These are phyloP conservation scores for Porites lutea DNA, from an alignment of 64 coral and sea anemone species.

Conservation along the genomic window DNA sequence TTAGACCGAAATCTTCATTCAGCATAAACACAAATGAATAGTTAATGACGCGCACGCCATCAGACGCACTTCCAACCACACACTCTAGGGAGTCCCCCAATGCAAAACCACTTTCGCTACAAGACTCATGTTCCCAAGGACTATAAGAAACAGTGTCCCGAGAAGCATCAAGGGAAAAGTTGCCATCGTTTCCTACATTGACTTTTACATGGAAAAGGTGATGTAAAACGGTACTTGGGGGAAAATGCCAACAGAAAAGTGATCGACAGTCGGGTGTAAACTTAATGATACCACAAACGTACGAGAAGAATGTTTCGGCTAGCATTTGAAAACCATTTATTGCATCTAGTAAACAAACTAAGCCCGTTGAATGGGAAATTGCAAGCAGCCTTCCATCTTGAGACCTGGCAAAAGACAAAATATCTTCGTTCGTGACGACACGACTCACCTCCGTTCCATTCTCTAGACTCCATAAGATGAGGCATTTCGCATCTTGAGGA, in stretches of 20 bases:
- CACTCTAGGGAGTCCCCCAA: neutral
- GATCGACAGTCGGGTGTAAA: neutral
- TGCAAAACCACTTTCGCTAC: neutral
- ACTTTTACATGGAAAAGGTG: neutral
- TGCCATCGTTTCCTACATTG: neutral
- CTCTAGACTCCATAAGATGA: neutral
- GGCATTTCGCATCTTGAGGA: constrained; percentile 2
- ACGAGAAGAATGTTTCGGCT: neutral
- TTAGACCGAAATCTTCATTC: neutral
- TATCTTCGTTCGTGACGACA: neutral
- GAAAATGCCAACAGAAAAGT: neutral
- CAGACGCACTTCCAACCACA: neutral
- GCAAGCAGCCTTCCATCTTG: neutral
- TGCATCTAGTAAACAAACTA: neutral
- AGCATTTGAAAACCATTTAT: neutral
- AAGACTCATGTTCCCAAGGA: neutral
- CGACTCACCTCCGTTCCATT: neutral
- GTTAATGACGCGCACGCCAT: neutral
- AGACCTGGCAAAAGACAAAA: neutral
- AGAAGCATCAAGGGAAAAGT: neutral
- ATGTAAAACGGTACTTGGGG: neutral
- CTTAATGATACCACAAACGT: neutral
- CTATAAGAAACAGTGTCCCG: neutral
- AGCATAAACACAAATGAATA: neutral
- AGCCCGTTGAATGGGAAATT: neutral